A percentile compares a stretch with the other conserved stretches of the same genome.
Evolutionary conservation across 1,140 invertebrate genomes (phyloP).

Genomic region (Eumeta japonica): DNA sequence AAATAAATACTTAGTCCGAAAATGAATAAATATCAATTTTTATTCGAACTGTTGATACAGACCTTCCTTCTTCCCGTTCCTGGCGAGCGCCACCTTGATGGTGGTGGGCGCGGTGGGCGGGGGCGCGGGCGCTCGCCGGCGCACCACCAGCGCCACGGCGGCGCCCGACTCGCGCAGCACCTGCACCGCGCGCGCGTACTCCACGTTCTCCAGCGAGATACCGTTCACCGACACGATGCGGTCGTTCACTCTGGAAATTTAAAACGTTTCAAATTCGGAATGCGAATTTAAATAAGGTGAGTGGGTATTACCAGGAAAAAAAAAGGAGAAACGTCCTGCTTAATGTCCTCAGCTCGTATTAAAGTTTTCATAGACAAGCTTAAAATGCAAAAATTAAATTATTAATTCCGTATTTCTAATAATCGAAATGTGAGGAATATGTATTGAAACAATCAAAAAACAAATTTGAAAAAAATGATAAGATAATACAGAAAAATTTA

Average conservation of each 20-base stretch:
- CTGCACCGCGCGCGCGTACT: slow-evolving; percentile 90
- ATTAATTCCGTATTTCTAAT: no score
- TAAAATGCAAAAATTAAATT: no score
- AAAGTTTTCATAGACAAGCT: no score
- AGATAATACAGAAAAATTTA: no score
- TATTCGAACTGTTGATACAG: slow-evolving; percentile 13
- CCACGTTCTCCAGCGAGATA: slow-evolving; percentile 93
- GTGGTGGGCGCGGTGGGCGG: slow-evolving; percentile 65
- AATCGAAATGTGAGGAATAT: no score
- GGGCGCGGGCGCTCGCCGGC: slow-evolving; percentile 66
- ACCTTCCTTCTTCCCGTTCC: slow-evolving; percentile 95
- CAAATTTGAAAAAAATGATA: no score
- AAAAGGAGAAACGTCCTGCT: no score
- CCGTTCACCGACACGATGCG: slow-evolving; percentile 96
- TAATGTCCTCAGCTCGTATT: no score
- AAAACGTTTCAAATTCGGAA: no score
- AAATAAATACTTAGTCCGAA: no score
- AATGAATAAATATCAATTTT: background rate
- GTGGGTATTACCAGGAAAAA: background rate
- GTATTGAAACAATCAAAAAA: no score
- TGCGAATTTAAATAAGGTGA: no score
- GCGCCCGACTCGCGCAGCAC: slow-evolving; percentile 86
- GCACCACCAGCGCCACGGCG: slow-evolving; percentile 84
- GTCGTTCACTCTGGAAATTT: slow-evolving; percentile 85
- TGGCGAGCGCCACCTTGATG: slow-evolving; percentile 79